Conservation (phyloP, 1,140 invertebrate genomes). For the Mycetomoellerius zeteki region DNA sequence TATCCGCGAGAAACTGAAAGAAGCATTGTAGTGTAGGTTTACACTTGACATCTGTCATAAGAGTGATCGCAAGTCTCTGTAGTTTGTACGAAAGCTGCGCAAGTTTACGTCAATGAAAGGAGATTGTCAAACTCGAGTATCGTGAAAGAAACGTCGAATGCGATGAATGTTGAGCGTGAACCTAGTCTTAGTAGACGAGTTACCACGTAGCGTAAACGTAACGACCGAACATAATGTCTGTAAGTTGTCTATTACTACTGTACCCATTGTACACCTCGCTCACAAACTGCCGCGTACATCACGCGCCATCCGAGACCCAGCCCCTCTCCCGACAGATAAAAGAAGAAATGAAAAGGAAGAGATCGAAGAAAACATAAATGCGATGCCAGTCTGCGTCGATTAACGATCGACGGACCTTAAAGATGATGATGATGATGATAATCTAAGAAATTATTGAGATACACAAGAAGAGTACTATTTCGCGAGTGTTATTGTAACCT, state of each 20-base stretch:
- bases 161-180: conserved; percentile 2
- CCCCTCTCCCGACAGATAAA: conserved; percentile 17
- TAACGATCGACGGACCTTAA: conserved; percentile 74
- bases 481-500: conserved; percentile 43
- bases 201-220: conserved; percentile 66
- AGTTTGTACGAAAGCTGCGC: background rate
- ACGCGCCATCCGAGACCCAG: background rate
- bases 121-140: background rate
- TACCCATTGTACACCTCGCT: conserved; percentile 66
- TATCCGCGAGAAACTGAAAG: conserved; percentile 67
- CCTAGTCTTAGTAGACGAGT: conserved; percentile 58
- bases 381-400: conserved; percentile 57
- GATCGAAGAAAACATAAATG: conserved; percentile 18
- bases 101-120: background rate
- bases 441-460: conserved; percentile 52
- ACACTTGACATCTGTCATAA: background rate
- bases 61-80: background rate
- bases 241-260: conserved; percentile 72
- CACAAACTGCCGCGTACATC: conserved; percentile 30
- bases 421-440: conserved; percentile 22
- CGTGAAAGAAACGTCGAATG: background rate
- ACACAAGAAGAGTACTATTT: conserved; percentile 22
- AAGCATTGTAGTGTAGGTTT: conserved; percentile 43
- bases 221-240: conserved; percentile 64
- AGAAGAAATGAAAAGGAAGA: conserved; percentile 7